Percentiles rank a stretch among this genome's conserved stretches.
These are phyloP conservation scores for Panthera tigris DNA, from an alignment of 2,113 vertebrate genomes.

Conservation along the genomic window DNA sequence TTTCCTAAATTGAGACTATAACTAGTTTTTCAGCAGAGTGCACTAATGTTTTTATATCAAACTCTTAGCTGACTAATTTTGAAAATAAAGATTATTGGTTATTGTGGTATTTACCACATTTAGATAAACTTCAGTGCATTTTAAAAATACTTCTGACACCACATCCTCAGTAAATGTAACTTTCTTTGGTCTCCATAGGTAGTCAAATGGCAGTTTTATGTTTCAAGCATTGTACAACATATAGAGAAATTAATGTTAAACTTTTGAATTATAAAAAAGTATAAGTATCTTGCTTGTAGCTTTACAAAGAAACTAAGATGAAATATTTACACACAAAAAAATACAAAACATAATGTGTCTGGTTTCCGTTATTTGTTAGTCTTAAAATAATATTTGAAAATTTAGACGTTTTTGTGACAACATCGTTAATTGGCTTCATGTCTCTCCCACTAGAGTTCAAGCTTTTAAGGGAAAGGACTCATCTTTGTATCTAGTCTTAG, in stretches of 20 bases:
- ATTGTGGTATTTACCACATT: neutral
- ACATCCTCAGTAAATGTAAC: constrained; percentile 22
- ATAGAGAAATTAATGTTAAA: constrained; percentile 35
- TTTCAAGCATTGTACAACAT: constrained; percentile 19
- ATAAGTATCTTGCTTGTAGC: neutral
- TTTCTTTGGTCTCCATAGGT: neutral
- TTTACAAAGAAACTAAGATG: constrained; percentile 40
- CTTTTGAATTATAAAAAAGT: constrained; percentile 19
- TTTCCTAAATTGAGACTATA: constrained; percentile 37
- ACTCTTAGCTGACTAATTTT: constrained; percentile 44
- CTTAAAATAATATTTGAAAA: constrained; percentile 45
- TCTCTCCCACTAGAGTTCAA: neutral
- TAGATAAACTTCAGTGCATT: constrained; percentile 46
- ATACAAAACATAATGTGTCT: neutral
- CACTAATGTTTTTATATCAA: neutral
- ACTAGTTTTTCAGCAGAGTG: neutral
- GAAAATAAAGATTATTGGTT: constrained; percentile 56
- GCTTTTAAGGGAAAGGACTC: neutral
- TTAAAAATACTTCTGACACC: constrained; percentile 29
- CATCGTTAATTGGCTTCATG: neutral
- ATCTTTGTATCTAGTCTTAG: neutral
- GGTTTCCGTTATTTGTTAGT: neutral
- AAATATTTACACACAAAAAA: constrained; percentile 18
- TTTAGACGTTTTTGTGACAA: constrained; percentile 5
- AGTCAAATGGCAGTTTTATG: neutral